Base-by-base conservation (phyloP, 2,797 vertebrate genomes). In the Scleropages formosus region DNA sequence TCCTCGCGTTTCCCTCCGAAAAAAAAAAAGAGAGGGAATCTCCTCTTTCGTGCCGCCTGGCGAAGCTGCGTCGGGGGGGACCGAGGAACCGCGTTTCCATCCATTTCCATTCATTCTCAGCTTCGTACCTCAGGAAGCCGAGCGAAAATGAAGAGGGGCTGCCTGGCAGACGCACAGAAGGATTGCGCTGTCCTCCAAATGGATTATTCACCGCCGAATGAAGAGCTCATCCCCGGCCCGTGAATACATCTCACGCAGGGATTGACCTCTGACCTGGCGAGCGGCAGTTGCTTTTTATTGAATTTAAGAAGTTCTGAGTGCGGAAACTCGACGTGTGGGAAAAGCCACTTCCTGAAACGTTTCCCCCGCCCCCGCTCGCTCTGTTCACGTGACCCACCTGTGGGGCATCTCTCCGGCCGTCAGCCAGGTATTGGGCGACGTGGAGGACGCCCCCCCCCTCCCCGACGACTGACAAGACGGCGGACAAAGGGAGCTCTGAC, bases 241-340 rank as follows among this genome's bases (percentile, higher is more conserved):
- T 15, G 13, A 31, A 66, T 31, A 66, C 16, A 44, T 39, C 64
- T 51, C 72, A 63, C 4, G 31, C 22, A 10, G 44, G 31, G 60
- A 12, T 24, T 63, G 72, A 47, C 72, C 72, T 73, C 9, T 73
- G 72, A 64, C 72, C 46, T 63, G 8, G 46, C 63, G 22, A 73
- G 61, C 46, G 31, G 39, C 27, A 27, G 58, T 27, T 18, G 51
- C 9, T 66, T 66, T 44, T 49, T 63, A 63, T 63, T 63, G 60
- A 63, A 49, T 73, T 20, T 73, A 22, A 62, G 60, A 63, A 51
- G 59, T 11, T 49, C 58, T 47, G 59, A 63, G 39, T 49, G 59
- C 31, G 20, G 39, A 73, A 73, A 26, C 24, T 73, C 59, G 20
- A 15, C 59, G 39, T 73, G 31, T 73, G 72, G 72, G 44, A 63